Percentiles rank a stretch among this genome's conserved stretches.
Evolutionary conservation across 2,113 vertebrate genomes (phyloP).

Genomic region (Nycticebus coucang): DNA sequence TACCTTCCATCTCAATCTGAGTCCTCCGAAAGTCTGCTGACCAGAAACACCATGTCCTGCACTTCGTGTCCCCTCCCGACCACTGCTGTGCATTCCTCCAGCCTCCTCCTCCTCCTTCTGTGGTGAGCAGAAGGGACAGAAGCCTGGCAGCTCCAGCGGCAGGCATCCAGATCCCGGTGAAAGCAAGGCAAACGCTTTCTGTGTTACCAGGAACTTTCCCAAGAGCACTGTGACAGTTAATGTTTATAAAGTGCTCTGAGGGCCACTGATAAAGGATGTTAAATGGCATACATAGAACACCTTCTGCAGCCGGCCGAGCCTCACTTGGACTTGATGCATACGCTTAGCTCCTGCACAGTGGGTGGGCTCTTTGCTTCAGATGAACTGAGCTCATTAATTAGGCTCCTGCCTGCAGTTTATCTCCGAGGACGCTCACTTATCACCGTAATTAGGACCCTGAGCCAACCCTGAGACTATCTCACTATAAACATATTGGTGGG

Average conservation of each 20-base stretch:
- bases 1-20: background rate
- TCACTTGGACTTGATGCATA: background rate
- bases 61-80: background rate
- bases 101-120: background rate
- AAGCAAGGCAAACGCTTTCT: background rate
- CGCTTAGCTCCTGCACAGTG: background rate
- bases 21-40: background rate
- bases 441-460: constrained; percentile 44
- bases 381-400: constrained; percentile 68
- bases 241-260: constrained; percentile 48
- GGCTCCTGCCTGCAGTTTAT: constrained; percentile 30
- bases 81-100: background rate
- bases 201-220: constrained; percentile 45
- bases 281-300: background rate
- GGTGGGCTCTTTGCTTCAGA: constrained; percentile 34
- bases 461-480: constrained; percentile 34
- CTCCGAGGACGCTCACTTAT: constrained; percentile 31
- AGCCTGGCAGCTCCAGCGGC: background rate
- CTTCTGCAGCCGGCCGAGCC: background rate
- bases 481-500: background rate
- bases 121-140: background rate
- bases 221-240: constrained; percentile 35
- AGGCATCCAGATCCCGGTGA: background rate
- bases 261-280: constrained; percentile 45
- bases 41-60: background rate